Evolutionary conservation across 1,140 invertebrate species (phyloP).

Genomic region (Chymomyza costata): DNA sequence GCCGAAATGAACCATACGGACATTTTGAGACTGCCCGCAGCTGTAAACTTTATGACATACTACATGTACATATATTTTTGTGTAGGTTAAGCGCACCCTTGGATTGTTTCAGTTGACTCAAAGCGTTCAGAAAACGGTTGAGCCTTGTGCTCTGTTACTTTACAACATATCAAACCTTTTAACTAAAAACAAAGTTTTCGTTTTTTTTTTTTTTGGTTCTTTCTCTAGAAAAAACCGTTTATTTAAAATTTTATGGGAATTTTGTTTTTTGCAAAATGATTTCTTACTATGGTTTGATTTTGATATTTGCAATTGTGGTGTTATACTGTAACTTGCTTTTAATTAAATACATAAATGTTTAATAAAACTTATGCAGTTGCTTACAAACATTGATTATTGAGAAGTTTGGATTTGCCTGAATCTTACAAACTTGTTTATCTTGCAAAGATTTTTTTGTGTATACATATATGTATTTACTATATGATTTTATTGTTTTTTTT

Average conservation of each 20-base stretch:
- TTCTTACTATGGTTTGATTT: slow-evolving; percentile 36
- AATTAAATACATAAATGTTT: slow-evolving; percentile 2
- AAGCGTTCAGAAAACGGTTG: too few species aligned
- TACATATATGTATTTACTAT: neutral
- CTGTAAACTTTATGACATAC: too few species aligned
- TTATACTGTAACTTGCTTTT: slow-evolving; percentile 14
- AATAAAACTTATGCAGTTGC: slow-evolving; percentile 26
- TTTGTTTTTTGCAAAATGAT: slow-evolving; percentile 20
- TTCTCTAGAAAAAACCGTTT: slow-evolving; percentile 70
- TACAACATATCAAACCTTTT: too few species aligned
- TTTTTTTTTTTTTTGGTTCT: slow-evolving; percentile 49
- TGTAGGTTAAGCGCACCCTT: too few species aligned
- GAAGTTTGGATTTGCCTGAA: slow-evolving; percentile 15
- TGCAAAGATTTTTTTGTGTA: too few species aligned
- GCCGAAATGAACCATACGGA: too few species aligned
- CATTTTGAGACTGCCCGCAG: too few species aligned
- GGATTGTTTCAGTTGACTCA: too few species aligned
- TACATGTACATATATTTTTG: too few species aligned
- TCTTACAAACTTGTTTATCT: slow-evolving; percentile 4
- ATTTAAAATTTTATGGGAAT: slow-evolving; percentile 27
- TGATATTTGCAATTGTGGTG: slow-evolving; percentile 9
- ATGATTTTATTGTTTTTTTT: slow-evolving; percentile 7
- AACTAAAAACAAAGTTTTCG: slow-evolving; percentile 8
- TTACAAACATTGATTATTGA: neutral
- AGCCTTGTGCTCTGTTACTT: too few species aligned